Percentiles rank a stretch among this genome's conserved stretches.
Evolutionary conservation across 2,888 invertebrate species (phyloP).

Genomic region (Halictus quadricinctus): DNA sequence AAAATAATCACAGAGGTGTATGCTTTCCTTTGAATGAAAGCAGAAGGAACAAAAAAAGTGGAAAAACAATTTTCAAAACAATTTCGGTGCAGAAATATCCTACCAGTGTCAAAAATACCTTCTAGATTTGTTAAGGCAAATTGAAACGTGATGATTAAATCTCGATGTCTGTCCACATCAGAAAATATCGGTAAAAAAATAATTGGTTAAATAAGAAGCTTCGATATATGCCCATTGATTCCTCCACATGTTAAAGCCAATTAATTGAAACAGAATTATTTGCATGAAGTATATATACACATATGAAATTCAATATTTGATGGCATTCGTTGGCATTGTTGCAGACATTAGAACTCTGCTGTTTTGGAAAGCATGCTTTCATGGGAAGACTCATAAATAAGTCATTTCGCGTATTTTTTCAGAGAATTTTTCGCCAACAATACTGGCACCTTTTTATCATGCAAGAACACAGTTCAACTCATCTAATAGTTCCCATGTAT

Average conservation of each 20-base stretch:
- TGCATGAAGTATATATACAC: neutral
- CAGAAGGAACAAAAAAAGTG: neutral
- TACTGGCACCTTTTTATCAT: constrained; percentile 50
- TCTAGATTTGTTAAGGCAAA: constrained; percentile 12
- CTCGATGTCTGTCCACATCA: neutral
- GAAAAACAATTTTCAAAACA: neutral
- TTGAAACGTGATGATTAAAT: constrained; percentile 13
- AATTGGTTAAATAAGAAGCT: constrained; percentile 25
- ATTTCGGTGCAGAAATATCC: neutral
- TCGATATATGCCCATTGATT: constrained; percentile 70
- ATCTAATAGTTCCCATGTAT: constrained; percentile 43
- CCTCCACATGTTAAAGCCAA: constrained; percentile 76
- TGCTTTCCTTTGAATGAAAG: neutral
- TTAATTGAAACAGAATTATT: constrained; percentile 25
- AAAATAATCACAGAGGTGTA: neutral
- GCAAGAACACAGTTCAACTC: constrained; percentile 56
- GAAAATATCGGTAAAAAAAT: constrained; percentile 1
- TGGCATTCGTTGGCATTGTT: constrained; percentile 60
- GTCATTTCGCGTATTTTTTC: constrained; percentile 20
- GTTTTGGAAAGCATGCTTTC: constrained; percentile 68
- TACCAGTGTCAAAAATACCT: constrained; percentile 6
- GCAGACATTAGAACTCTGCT: constrained; percentile 79
- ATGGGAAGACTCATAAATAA: constrained; percentile 48
- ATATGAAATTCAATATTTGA: neutral
- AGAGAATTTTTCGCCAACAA: constrained; percentile 30